phyloP scores from a whole-genome alignment of 2,888 invertebrate genomes.

The Phaedon cochleariae region DNA sequence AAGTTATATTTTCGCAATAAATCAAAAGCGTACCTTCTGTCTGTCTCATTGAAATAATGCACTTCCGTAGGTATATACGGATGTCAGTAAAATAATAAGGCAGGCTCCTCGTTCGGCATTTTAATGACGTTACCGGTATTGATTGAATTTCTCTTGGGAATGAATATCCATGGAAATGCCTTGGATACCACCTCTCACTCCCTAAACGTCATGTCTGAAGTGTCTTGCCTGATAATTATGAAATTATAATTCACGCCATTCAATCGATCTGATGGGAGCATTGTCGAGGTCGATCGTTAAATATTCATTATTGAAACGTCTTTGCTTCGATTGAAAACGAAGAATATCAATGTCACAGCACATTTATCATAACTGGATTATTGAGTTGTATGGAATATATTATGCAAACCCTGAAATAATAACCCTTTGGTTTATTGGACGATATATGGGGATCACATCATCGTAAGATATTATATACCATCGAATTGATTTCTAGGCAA shows the following conservation, averaged over 20 bases:
- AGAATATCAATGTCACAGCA: not conserved
- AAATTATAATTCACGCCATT: conserved; percentile 30
- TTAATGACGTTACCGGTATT: conserved; percentile 26
- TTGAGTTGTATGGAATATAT: conserved; percentile 1
- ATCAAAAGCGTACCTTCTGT: too few relatives aligned
- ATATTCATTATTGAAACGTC: conserved; percentile 12
- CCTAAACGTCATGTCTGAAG: conserved; percentile 18
- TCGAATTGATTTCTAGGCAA: too few relatives aligned
- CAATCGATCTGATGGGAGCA: conserved; percentile 14
- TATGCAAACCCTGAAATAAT: conserved; percentile 11
- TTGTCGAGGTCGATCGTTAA: conserved; percentile 14
- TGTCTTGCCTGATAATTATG: conserved; percentile 28
- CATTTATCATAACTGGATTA: conserved; percentile 3
- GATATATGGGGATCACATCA: too few relatives aligned
- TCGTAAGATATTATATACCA: too few relatives aligned
- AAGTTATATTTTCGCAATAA: too few relatives aligned
- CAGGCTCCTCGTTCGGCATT: conserved; percentile 1
- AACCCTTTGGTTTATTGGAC: too few relatives aligned
- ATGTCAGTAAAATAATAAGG: not conserved
- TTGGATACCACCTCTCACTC: conserved; percentile 22
- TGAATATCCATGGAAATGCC: conserved; percentile 34
- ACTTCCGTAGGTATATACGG: too few relatives aligned
- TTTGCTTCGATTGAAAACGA: conserved; percentile 1
- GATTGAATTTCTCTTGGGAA: conserved; percentile 27
- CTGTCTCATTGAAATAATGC: too few relatives aligned